Base-by-base conservation (phyloP, 1,140 invertebrate genomes). In the Maconellicoccus hirsutus region DNA sequence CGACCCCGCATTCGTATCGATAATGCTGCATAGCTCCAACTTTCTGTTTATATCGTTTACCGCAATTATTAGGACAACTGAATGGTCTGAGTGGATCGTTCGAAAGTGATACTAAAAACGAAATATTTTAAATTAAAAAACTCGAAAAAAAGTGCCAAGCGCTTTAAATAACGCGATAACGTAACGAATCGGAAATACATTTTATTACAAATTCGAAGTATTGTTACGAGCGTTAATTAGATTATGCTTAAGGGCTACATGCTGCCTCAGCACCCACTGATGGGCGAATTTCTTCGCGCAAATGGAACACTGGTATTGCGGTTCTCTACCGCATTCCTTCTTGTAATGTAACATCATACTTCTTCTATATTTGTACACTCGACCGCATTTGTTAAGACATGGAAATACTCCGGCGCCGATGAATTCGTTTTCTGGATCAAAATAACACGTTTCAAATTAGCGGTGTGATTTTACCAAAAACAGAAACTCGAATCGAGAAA, bases 1-100 rank as follows among this genome's bases (percentile, higher is more conserved):
- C 82, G 72, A 83, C 81, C 6, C 84, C 84, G 71, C 84, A 85
- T 76, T 85, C 83, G 76, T 80, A 81, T 72, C 76, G 79, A 61
- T 71, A 26, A 39, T 75, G 74, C 1, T 71, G 42, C 12, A 39
- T 61, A 22, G 73, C 42, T 22, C 66, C 70, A 19, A 81, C 78
- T 19, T 82, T 76, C 75, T 81, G 19, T 23, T 61, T 71, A 27
- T 73, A 73, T 23, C 26, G 19, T 8, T 71, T 66, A 27, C 70
- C 61, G 19, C 73, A 73, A 10, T 71, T 73, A 19, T 70, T 71
- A 1, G 72, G 69, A 72, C 72, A 72, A 52, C 42, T 52, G 42
- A 52, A 52, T 52, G 42, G 42, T 6, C 29, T 3, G 12, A 12
- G 4, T 6, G 29, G 29, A 33, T 33, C 29, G n/a, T n/a, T n/a